These are phyloP conservation scores for Gyrodactylus salaris DNA, from an alignment of 1,140 invertebrate species.

Conservation along the genomic window DNA sequence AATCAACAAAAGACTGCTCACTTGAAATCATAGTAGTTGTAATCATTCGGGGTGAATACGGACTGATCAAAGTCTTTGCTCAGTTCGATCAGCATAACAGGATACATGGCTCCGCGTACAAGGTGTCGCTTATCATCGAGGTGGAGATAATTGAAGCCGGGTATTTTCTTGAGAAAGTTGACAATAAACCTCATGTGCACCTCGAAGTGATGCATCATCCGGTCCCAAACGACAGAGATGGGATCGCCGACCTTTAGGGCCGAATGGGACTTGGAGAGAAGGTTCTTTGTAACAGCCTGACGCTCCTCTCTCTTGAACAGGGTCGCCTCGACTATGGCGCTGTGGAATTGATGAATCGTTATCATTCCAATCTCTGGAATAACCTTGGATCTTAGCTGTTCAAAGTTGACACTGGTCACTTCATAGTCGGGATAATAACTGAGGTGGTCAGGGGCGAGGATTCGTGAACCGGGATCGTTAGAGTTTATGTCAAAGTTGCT, in stretches of 20 bases:
- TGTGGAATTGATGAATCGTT: not conserved
- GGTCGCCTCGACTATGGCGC: not conserved
- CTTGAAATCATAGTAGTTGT: not conserved
- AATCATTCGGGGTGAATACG: not conserved
- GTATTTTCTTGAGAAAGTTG: not conserved
- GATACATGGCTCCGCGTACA: constrained; percentile 2
- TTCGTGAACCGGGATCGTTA: not conserved
- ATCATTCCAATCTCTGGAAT: not conserved
- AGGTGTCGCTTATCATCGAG: not conserved
- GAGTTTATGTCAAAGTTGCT: too few relatives aligned
- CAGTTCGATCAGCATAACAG: constrained; percentile 2
- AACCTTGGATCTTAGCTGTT: not conserved
- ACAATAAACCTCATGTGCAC: not conserved
- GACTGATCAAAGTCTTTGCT: not conserved
- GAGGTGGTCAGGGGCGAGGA: not conserved
- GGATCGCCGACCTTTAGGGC: not conserved
- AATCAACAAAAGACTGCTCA: too few relatives aligned
- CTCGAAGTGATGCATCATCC: constrained; percentile 1
- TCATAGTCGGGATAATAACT: not conserved
- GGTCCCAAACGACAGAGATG: not conserved
- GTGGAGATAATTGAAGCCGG: constrained; percentile 1
- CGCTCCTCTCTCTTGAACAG: not conserved
- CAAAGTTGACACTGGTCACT: not conserved
- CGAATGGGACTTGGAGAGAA: not conserved
- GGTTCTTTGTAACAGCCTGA: not conserved